A percentile compares a stretch with the other conserved stretches of the same genome.
Evolutionary conservation across 92 coral and sea anemone genomes (phyloP).

Genomic region (Desmophyllum pertusum): DNA sequence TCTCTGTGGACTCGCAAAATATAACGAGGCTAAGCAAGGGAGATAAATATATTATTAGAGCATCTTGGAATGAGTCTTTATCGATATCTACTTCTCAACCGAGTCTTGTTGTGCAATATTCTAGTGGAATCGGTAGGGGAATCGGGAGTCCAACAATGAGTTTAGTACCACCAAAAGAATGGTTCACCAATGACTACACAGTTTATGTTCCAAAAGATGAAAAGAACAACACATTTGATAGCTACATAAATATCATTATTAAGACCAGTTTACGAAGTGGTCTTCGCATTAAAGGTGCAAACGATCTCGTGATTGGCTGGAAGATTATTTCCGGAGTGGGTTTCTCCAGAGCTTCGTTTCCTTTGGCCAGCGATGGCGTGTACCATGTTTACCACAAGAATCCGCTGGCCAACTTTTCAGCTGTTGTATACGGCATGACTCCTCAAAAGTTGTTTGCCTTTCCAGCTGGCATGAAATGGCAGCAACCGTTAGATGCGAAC

Average conservation of each 20-base stretch:
- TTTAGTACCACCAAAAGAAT: constrained; percentile 70
- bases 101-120: constrained; percentile 78
- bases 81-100: constrained; percentile 68
- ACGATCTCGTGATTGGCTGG: constrained; percentile 50
- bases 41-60: constrained; percentile 43
- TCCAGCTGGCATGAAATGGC: constrained; percentile 71
- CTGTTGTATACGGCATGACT: constrained; percentile 67
- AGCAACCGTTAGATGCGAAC: not conserved
- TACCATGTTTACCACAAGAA: constrained; percentile 74
- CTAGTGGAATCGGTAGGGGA: constrained; percentile 45
- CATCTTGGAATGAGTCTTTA: constrained; percentile 42
- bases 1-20: constrained; percentile 46
- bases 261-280: constrained; percentile 50
- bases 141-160: constrained; percentile 72
- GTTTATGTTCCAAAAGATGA: constrained; percentile 58
- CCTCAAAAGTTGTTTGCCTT: constrained; percentile 67
- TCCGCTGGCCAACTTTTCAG: constrained; percentile 69
- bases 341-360: constrained; percentile 54
- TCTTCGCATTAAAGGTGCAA: constrained; percentile 44
- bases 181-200: constrained; percentile 75
- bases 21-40: constrained; percentile 48
- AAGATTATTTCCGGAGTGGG: constrained; percentile 31
- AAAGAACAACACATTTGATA: constrained; percentile 23
- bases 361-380: constrained; percentile 20
- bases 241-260: constrained; percentile 53